Percentiles rank a stretch among this genome's conserved stretches.
Conservation (phyloP, 2,797 vertebrate species). For the Columba guinea region DNA sequence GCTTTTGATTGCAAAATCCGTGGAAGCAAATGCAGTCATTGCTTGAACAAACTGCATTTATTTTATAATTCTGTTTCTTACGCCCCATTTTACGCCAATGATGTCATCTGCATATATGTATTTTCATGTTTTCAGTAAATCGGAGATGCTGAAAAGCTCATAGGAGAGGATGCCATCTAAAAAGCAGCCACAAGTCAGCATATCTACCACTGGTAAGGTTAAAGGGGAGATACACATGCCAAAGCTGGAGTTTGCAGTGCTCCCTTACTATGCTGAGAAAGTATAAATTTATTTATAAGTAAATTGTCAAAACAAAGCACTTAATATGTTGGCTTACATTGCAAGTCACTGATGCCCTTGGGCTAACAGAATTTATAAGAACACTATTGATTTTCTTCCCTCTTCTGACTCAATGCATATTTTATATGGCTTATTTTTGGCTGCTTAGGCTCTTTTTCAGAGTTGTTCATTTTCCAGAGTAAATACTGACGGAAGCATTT, state of each 20-base stretch:
- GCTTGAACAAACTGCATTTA: not conserved
- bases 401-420: slow-evolving; percentile 36
- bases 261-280: not conserved
- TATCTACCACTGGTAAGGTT: not conserved
- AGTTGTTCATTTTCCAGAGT: slow-evolving; percentile 16
- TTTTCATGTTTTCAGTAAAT: not conserved
- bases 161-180: not conserved
- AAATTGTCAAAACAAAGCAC: slow-evolving; percentile 61
- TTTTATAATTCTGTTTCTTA: not conserved
- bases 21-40: not conserved
- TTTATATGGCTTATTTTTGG: slow-evolving; percentile 14
- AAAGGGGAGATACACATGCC: not conserved
- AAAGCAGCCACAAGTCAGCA: not conserved
- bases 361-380: slow-evolving; percentile 39
- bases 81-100: not conserved
- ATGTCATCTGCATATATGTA: fast-evolving
- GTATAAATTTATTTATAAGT: slow-evolving; percentile 25
- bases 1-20: not conserved
- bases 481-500: not conserved
- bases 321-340: slow-evolving; percentile 13
- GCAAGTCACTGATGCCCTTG: slow-evolving; percentile 22
- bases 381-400: slow-evolving; percentile 43
- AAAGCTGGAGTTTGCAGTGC: not conserved
- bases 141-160: not conserved
- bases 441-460: not conserved